Base-by-base conservation (phyloP, 2,888 invertebrate species). In the Hypselothyrea guttata region DNA sequence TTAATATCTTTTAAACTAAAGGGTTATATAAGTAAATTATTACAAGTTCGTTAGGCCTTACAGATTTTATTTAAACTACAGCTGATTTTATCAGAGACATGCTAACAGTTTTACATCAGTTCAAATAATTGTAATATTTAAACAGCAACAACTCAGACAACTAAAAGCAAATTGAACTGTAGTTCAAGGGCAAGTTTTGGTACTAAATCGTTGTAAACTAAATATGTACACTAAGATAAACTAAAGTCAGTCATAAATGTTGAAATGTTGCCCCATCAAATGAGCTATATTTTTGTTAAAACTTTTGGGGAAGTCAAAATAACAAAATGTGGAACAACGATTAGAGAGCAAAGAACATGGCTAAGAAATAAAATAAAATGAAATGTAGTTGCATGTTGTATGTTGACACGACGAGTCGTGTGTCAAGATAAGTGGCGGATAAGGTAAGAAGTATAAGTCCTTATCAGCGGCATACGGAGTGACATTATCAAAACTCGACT, bases 401-500 rank as follows among this genome's bases (percentile, higher is more conserved):
- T 48, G 45, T 33, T 46, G 46, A 30, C 38, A 15, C 37, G 9
- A 30, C 22, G 22, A 41, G 54, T 56, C 52, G 68, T 68, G 53
- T 59, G 61, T 65, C 68, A 56, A 72, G 79, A 76, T 78, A 65
- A 67, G 42, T 2, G 12, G 8, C 53, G 76, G 73, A 81, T 63
- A 77, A 77, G 73, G 35, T 53, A 22, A 22, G 22, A 4, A n/a
- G n/a, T n/a, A n/a, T 22, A 5, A 22, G 22, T 22, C 22, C 59
- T 83, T 71, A 72, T 75, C 77, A 55, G 41, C 33, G 16, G 41
- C 22, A 22, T 22, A 30, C 42, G 30, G 60, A 75, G 70, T 84
- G 86, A 85, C 82, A 81, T 84, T 82, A 82, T 82, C 86, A 74
- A 70, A 22, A 66, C 51, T 48, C 31, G 33, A 52, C 77, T 79